Percentiles rank a stretch among this genome's conserved stretches.
Evolutionary conservation across 2,113 vertebrate species (phyloP).

Genomic region (Rhynchomys soricoides): DNA sequence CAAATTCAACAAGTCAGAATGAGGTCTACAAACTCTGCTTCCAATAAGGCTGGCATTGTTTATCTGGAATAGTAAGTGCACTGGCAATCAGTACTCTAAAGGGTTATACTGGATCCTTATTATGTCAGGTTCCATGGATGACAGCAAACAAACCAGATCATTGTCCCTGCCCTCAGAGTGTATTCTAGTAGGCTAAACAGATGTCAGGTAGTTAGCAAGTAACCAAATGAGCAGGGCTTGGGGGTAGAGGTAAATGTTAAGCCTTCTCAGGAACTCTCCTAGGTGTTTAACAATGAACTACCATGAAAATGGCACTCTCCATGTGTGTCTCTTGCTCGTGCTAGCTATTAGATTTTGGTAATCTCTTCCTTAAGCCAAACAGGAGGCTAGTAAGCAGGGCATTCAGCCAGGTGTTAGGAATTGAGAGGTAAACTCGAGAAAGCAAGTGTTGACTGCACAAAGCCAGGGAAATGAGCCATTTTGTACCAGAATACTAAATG

Average conservation of each 20-base stretch:
- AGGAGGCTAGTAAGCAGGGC: neutral
- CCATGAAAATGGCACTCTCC: neutral
- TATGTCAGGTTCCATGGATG: too few relatives aligned
- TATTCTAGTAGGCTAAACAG: neutral
- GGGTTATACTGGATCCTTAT: neutral
- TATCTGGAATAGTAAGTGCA: neutral
- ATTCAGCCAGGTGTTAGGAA: neutral
- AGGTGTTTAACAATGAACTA: neutral
- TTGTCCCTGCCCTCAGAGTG: neutral
- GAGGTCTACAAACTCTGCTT: accelerated
- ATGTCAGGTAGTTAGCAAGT: neutral
- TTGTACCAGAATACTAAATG: slow-evolving; percentile 2
- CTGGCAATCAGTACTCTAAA: neutral
- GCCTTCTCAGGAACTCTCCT: neutral
- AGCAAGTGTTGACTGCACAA: neutral
- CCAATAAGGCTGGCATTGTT: neutral
- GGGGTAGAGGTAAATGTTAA: neutral
- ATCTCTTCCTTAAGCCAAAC: neutral
- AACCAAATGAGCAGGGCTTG: neutral
- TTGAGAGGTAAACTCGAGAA: neutral
- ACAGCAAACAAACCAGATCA: neutral
- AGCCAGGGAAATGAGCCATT: neutral
- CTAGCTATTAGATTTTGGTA: neutral
- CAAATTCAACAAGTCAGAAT: neutral
- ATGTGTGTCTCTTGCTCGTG: neutral